Evolutionary conservation across 2,797 vertebrate species (phyloP), one percentile per base, ranked within the genome.

Genomic region (Brachyrhaphis roseni): DNA sequence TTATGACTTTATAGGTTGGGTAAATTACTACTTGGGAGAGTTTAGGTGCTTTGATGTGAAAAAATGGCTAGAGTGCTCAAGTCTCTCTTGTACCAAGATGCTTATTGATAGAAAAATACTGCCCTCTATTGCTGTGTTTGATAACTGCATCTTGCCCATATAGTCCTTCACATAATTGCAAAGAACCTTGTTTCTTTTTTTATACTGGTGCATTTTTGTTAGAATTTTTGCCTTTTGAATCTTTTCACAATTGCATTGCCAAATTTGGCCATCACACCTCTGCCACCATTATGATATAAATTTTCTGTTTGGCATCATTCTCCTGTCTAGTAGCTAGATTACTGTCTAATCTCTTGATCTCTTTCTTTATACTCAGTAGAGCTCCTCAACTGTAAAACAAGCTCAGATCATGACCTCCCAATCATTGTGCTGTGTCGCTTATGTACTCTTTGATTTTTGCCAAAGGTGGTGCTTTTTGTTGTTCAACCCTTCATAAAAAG

Each of bases 71-170:
- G 34, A 78, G 46, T 53, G 23, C 75, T 86, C 15, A 26, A 47
- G 73, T 72, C 51, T 64, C 8, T 64, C 36, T 68, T 72, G 55
- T n/a, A 36, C 66, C 11, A 23, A 43, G 23, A 43, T 70, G 39
- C 23, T n/a, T 39, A 84, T 88, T 81, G 68, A 10, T 85, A 8
- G 78, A 66, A 66, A 76, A 87, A 84, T 59, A 80, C 84, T 87
- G 90, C 94, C 94, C 92, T 68, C 93, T 94, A 81, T 79, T 4
- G 75, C 15, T 64, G 0, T 28, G 47, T 31, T 4, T 74, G 26
- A 72, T 73, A 84, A 86, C 46, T 84, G 53, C 89, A 91, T 15
- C 2, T n/a, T 13, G 23, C 23, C 39, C 39, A 43, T n/a, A n/a
- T 68, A 4, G 18, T 23, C 20, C 41, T 12, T 41, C 39, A 26